phyloP scores from a whole-genome alignment of 2,888 invertebrate species.

The Melanchra persicariae region DNA sequence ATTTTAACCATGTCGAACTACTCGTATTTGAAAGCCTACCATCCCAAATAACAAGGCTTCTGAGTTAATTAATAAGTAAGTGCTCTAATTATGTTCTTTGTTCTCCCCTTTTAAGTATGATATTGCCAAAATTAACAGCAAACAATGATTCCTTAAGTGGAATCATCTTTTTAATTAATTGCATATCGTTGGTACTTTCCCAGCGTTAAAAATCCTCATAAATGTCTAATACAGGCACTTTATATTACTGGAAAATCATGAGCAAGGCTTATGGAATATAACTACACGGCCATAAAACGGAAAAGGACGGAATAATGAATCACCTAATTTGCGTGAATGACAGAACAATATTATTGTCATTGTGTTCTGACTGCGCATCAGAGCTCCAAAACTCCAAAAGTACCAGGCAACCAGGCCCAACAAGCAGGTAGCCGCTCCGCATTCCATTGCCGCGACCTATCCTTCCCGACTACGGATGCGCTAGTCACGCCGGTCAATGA shows the following conservation, averaged over 20 bases:
- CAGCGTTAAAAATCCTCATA: neutral
- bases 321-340: conserved; percentile 8
- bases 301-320: conserved; percentile 4
- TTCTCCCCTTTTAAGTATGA: conserved; percentile 22
- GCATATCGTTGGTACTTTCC: neutral
- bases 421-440: conserved; percentile 75
- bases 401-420: conserved; percentile 80
- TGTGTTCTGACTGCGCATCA: conserved; percentile 70
- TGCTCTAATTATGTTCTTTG: conserved; percentile 26
- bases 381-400: conserved; percentile 83
- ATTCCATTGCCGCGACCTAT: conserved; percentile 79
- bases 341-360: conserved; percentile 6
- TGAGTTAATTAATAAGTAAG: conserved; percentile 12
- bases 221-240: neutral
- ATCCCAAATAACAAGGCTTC: conserved; percentile 4
- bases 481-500: conserved; percentile 80
- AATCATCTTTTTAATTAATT: conserved; percentile 14
- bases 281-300: too few relatives aligned
- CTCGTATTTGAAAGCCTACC: neutral
- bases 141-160: conserved; percentile 26
- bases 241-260: neutral
- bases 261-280: neutral
- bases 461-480: conserved; percentile 78
- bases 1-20: conserved; percentile 32
- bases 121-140: conserved; percentile 13